Conservation (phyloP, 1,140 invertebrate genomes). For the Caerostris darwini region DNA sequence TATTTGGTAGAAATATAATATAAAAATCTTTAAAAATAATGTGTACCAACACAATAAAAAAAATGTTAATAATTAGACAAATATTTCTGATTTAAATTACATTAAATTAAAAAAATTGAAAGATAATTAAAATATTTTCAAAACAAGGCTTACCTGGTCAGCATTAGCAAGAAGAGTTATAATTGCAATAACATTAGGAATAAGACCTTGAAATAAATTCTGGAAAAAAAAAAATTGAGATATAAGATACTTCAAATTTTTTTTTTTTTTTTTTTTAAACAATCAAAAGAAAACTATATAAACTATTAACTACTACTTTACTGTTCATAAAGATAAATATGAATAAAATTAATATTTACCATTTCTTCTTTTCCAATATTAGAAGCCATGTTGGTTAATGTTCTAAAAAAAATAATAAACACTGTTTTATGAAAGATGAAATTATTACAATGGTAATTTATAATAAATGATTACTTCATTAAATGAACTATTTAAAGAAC, state of each 20-base stretch:
- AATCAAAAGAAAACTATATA: too few relatives aligned
- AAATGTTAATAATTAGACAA: too few relatives aligned
- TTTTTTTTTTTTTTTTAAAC: not conserved
- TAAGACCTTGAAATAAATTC: slow-evolving; percentile 84
- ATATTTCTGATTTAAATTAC: too few relatives aligned
- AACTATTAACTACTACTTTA: not conserved
- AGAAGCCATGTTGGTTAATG: slow-evolving; percentile 85
- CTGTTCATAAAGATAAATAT: slow-evolving; percentile 48
- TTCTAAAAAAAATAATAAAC: slow-evolving; percentile 79
- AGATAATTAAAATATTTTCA: too few relatives aligned
- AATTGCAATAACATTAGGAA: slow-evolving; percentile 86
- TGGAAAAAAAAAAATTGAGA: slow-evolving; percentile 30
- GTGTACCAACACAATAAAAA: too few relatives aligned
- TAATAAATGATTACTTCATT: too few relatives aligned
- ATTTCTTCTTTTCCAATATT: slow-evolving; percentile 85
- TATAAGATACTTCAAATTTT: not conserved
- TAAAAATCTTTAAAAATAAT: not conserved
- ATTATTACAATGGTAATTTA: not conserved
- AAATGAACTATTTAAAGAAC: too few relatives aligned
- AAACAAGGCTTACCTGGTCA: slow-evolving; percentile 80
- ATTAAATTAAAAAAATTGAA: too few relatives aligned
- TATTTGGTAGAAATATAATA: not conserved
- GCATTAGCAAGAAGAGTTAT: slow-evolving; percentile 83
- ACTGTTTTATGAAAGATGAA: not conserved
- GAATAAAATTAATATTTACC: slow-evolving; percentile 81